Evolutionary conservation across 1,140 invertebrate species (phyloP).

Genomic region (Ladona fulva): DNA sequence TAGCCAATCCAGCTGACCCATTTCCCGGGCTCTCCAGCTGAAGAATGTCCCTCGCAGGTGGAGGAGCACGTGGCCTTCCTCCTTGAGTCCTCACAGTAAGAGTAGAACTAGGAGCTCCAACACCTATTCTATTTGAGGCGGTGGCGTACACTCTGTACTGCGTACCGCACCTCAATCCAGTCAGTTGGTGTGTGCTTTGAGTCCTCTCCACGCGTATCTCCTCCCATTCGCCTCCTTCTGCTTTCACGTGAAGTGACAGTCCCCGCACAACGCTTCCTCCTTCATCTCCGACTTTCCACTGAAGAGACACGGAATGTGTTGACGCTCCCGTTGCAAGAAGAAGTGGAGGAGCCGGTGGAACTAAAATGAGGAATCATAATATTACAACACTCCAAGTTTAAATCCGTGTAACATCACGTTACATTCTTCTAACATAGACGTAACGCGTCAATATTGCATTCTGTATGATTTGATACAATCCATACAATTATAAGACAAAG

Average conservation of each 20-base stretch:
- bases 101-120: constrained; percentile 33
- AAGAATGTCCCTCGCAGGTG: constrained; percentile 40
- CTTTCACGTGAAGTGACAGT: constrained; percentile 37
- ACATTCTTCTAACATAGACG: too few species aligned
- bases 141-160: constrained; percentile 41
- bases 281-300: constrained; percentile 32
- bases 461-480: too few species aligned
- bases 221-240: constrained; percentile 41
- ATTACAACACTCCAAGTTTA: too few species aligned
- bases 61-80: constrained; percentile 27
- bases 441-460: too few species aligned
- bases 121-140: constrained; percentile 37
- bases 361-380: constrained; percentile 22
- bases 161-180: constrained; percentile 40
- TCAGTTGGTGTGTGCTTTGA: constrained; percentile 33
- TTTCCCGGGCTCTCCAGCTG: constrained; percentile 15
- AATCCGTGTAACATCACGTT: too few species aligned
- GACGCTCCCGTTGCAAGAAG: constrained; percentile 28
- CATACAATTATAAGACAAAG: too few species aligned
- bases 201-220: constrained; percentile 28
- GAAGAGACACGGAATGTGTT: constrained; percentile 27
- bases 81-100: constrained; percentile 26
- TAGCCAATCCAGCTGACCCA: not conserved
- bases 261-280: constrained; percentile 34
- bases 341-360: constrained; percentile 30